Evolutionary conservation across 2,797 vertebrate species (phyloP).

Genomic region (Ctenochaetus hawaiiensis): DNA sequence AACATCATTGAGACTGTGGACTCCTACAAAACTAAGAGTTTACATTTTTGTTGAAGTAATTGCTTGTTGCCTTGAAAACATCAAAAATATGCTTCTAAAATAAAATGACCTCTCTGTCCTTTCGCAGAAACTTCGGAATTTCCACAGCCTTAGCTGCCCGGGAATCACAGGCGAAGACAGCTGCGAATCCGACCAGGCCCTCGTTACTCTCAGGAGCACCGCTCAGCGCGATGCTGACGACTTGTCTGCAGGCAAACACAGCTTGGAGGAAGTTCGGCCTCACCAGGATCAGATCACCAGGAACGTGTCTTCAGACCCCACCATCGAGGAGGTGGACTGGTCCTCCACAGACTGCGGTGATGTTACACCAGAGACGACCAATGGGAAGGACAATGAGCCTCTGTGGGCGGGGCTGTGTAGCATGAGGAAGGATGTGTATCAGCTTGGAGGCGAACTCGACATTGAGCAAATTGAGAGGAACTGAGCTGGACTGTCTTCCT

Average conservation of each 20-base stretch:
- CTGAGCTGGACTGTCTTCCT: slow-evolving; percentile 80
- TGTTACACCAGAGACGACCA: slow-evolving; percentile 40
- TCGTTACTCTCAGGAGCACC: slow-evolving; percentile 54
- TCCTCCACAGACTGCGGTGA: slow-evolving; percentile 66
- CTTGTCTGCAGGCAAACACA: slow-evolving; percentile 34
- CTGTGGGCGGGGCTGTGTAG: slow-evolving; percentile 81
- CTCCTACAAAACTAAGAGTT: slow-evolving; percentile 6
- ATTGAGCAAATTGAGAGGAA: slow-evolving; percentile 98
- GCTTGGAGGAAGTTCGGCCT: slow-evolving; percentile 42
- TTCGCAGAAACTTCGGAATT: slow-evolving; percentile 85
- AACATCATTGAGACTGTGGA: slow-evolving; percentile 9
- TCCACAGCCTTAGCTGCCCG: slow-evolving; percentile 87
- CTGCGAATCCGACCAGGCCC: slow-evolving; percentile 62
- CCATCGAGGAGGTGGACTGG: slow-evolving; percentile 83
- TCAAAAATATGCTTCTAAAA: slow-evolving; percentile 11
- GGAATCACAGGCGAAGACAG: slow-evolving; percentile 75
- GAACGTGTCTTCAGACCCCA: slow-evolving; percentile 73
- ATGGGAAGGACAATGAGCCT: slow-evolving; percentile 75
- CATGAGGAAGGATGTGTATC: slow-evolving; percentile 82
- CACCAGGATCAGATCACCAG: slow-evolving; percentile 51
- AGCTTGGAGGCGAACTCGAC: slow-evolving; percentile 93
- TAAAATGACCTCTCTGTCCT: slow-evolving; percentile 5
- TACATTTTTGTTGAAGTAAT: slow-evolving; percentile 2
- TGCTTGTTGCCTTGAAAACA: slow-evolving; percentile 22
- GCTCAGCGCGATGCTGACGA: slow-evolving; percentile 44